These are phyloP conservation scores for Myoxocephalus aenaeus DNA, from an alignment of 2,797 vertebrate genomes.

Conservation along the genomic window DNA sequence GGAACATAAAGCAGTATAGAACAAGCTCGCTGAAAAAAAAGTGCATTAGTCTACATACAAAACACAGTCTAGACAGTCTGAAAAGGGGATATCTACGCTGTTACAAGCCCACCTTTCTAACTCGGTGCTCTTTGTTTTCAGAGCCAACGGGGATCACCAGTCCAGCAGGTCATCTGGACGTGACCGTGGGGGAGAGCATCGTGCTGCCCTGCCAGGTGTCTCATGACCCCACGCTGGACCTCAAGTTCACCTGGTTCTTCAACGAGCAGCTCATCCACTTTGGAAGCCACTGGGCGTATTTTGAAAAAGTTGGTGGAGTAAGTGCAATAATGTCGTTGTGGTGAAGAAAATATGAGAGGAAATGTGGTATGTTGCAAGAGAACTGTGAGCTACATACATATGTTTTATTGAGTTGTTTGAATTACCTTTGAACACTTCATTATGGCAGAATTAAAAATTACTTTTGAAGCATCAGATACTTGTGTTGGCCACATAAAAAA, in stretches of 20 bases:
- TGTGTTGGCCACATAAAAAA: neutral
- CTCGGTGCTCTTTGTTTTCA: slow-evolving; percentile 61
- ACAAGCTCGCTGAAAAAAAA: neutral
- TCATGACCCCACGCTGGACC: slow-evolving; percentile 92
- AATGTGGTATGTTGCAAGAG: neutral
- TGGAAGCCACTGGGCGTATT: slow-evolving; percentile 91
- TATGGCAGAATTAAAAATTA: neutral
- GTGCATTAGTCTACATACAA: neutral
- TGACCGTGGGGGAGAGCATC: slow-evolving; percentile 95
- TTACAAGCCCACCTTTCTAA: slow-evolving; percentile 3
- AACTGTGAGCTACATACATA: neutral
- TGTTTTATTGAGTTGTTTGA: slow-evolving; percentile 2
- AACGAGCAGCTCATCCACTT: slow-evolving; percentile 95
- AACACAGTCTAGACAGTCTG: neutral
- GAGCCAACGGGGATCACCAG: slow-evolving; percentile 92
- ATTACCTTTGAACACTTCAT: slow-evolving; percentile 10
- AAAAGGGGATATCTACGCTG: neutral
- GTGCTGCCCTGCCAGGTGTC: slow-evolving; percentile 95
- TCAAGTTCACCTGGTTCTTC: slow-evolving; percentile 95
- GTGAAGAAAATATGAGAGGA: neutral
- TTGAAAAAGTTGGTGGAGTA: slow-evolving; percentile 96
- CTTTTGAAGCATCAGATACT: neutral
- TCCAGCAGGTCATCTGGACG: slow-evolving; percentile 92
- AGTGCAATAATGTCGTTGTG: slow-evolving; percentile 61
- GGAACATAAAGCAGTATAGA: slow-evolving; percentile 11